phyloP scores from a whole-genome alignment of 2,113 vertebrate genomes.

The Suricata suricatta region DNA sequence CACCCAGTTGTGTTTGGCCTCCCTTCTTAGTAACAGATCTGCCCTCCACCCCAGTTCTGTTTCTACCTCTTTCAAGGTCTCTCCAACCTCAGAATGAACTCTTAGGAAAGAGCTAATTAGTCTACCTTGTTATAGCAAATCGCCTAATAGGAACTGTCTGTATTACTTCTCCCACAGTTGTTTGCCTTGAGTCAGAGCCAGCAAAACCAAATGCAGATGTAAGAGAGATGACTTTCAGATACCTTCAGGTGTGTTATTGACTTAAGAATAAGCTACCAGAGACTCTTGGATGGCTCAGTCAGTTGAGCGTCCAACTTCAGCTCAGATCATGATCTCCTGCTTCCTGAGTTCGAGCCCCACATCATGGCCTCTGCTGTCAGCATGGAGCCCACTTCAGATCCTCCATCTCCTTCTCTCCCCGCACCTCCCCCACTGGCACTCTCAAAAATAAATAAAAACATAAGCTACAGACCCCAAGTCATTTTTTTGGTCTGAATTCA shows the following conservation, averaged over 20 bases:
- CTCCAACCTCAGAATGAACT: background rate
- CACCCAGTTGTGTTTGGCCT: background rate
- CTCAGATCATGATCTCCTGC: no score
- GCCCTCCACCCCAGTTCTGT: background rate
- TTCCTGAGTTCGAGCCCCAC: no score
- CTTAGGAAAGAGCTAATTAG: constrained; percentile 6
- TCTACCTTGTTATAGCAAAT: constrained; percentile 1
- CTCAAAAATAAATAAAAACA: no score
- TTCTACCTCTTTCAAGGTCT: background rate
- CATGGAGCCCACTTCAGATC: no score
- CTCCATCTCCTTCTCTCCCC: no score
- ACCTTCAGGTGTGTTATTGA: background rate
- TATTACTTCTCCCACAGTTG: background rate
- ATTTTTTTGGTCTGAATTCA: background rate
- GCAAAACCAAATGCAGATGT: background rate
- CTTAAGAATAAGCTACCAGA: background rate
- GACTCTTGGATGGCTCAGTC: no score
- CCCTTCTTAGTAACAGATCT: background rate
- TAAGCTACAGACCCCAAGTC: background rate
- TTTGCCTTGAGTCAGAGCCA: background rate
- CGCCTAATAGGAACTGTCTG: background rate
- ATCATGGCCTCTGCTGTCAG: no score
- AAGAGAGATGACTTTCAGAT: constrained; percentile 10
- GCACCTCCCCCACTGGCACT: no score
- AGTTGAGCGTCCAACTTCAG: no score